Conservation (phyloP, 2,113 vertebrate genomes). For the Epinephelus moara region DNA sequence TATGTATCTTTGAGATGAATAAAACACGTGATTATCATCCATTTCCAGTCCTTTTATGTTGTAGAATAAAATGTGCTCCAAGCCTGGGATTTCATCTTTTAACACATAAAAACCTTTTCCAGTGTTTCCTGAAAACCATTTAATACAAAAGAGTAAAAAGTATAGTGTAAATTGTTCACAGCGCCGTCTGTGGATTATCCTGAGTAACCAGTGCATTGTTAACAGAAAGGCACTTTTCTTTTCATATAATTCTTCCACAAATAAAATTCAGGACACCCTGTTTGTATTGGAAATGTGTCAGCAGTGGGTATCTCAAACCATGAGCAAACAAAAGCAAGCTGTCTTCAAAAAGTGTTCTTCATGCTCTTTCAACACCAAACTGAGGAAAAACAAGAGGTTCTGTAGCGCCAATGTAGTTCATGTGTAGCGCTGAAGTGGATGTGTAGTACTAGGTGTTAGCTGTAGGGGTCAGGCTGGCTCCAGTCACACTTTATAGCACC, state of each 20-base stretch:
- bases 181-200: background rate
- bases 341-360: background rate
- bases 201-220: background rate
- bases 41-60: background rate
- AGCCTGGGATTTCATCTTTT: background rate
- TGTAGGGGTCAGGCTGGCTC: conserved; percentile 72
- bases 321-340: background rate
- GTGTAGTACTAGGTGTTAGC: conserved; percentile 50
- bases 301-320: background rate
- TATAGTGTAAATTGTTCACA: background rate
- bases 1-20: background rate
- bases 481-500: conserved; percentile 21
- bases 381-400: background rate
- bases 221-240: background rate
- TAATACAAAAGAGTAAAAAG: background rate
- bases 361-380: background rate
- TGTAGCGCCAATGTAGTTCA: too few relatives aligned
- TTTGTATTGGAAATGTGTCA: background rate
- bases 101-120: background rate
- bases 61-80: background rate
- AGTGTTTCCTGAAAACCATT: background rate
- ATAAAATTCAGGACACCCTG: background rate
- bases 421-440: background rate
- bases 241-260: background rate
- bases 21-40: background rate